phyloP scores from a whole-genome alignment of 2,113 vertebrate genomes.

The Colistium nudipinnis region DNA sequence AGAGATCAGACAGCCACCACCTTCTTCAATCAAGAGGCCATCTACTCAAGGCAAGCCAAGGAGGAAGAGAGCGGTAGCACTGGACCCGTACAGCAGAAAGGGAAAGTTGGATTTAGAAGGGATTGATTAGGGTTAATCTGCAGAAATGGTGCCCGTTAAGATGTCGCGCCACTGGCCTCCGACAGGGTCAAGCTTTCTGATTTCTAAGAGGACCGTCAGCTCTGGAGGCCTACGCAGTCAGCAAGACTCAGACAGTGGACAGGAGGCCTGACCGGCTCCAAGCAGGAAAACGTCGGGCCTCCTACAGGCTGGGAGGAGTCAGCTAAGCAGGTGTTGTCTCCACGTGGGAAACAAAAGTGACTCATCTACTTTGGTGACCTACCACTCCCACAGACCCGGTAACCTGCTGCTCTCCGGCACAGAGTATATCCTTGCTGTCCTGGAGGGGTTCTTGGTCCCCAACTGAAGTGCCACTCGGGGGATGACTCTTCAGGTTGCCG shows the following conservation, averaged over 20 bases:
- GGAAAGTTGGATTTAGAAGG: conserved; percentile 44
- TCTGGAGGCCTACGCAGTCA: conserved; percentile 39
- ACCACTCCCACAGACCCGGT: conserved; percentile 68
- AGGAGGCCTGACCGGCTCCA: conserved; percentile 50
- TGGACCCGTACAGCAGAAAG: conserved; percentile 60
- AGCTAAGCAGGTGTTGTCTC: conserved; percentile 52
- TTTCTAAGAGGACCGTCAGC: conserved; percentile 44
- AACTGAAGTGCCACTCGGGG: conserved; percentile 9
- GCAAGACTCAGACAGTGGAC: conserved; percentile 39
- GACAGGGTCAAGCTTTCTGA: conserved; percentile 42
- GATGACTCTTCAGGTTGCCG: conserved; percentile 11
- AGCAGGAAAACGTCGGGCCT: conserved; percentile 52
- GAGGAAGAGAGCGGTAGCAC: conserved; percentile 33
- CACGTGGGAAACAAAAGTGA: conserved; percentile 24
- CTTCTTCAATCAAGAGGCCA: conserved; percentile 26
- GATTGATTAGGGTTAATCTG: conserved; percentile 56
- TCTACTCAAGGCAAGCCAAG: conserved; percentile 38
- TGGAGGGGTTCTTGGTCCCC: conserved; percentile 40
- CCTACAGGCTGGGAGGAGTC: conserved; percentile 43
- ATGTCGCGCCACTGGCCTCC: conserved; percentile 10
- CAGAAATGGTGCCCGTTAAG: conserved; percentile 42
- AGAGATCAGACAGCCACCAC: conserved; percentile 25
- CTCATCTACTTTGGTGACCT: conserved; percentile 64
- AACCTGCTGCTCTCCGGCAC: conserved; percentile 54
- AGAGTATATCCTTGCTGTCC: conserved; percentile 47